A percentile compares a stretch with the other conserved stretches of the same genome.
These are phyloP conservation scores for Peromyscus nudipes DNA, from an alignment of 2,797 vertebrate genomes.

Conservation along the genomic window DNA sequence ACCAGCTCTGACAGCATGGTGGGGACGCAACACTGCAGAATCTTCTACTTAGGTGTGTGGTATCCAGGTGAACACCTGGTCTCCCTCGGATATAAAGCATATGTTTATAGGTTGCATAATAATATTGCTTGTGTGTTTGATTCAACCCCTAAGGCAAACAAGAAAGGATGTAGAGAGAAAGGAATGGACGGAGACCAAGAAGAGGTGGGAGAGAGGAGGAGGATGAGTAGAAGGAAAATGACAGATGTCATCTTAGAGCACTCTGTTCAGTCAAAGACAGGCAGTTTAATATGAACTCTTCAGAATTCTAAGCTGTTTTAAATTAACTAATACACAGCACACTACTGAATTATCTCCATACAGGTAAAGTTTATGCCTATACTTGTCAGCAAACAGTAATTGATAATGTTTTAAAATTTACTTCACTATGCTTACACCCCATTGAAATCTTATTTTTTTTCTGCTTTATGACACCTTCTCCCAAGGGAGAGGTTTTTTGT, in stretches of 20 bases:
- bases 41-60: conserved; percentile 17
- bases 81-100: background rate
- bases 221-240: background rate
- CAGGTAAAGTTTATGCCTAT: conserved; percentile 7
- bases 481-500: background rate
- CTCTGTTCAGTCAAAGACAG: background rate
- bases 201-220: fast-evolving
- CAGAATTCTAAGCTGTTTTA: conserved; percentile 21
- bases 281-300: conserved; percentile 21
- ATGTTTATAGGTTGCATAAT: background rate
- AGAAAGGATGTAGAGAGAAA: background rate
- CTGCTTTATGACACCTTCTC: conserved; percentile 1
- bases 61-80: background rate
- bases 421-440: conserved; percentile 36
- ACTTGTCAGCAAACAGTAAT: background rate
- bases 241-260: fast-evolving
- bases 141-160: background rate
- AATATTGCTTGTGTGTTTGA: background rate
- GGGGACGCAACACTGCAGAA: conserved; percentile 47
- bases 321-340: background rate
- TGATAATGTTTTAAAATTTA: conserved; percentile 26
- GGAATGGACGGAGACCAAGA: background rate
- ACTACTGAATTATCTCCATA: background rate
- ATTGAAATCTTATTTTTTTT: background rate
- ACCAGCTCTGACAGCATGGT: conserved; percentile 47